A percentile compares a stretch with the other conserved stretches of the same genome.
Evolutionary conservation across 1,140 invertebrate genomes (phyloP).

Genomic region (Druon quercuslanigerum): DNA sequence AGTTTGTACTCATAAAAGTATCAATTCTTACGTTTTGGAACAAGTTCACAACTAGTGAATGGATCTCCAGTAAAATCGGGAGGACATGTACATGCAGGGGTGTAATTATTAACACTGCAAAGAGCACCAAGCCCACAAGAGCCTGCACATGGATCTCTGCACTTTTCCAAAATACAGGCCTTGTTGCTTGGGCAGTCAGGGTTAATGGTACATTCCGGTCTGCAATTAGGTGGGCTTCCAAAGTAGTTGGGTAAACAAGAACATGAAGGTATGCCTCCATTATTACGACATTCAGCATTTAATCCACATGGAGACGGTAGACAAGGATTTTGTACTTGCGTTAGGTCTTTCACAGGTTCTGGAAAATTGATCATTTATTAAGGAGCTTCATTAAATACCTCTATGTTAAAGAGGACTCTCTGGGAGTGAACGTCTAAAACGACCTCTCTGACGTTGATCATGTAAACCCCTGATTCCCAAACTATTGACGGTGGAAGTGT

Average conservation of each 20-base stretch:
- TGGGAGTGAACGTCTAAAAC: no score
- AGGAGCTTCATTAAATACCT: no score
- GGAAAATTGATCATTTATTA: slow-evolving; percentile 4
- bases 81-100: slow-evolving; percentile 79
- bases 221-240: slow-evolving; percentile 76
- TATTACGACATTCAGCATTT: slow-evolving; percentile 75
- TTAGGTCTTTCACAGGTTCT: slow-evolving; percentile 10
- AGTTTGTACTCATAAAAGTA: slow-evolving; percentile 35
- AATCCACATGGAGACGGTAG: slow-evolving; percentile 76
- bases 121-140: slow-evolving; percentile 80
- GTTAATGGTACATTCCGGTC: slow-evolving; percentile 69
- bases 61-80: slow-evolving; percentile 82
- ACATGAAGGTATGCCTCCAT: slow-evolving; percentile 77
- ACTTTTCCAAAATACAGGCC: slow-evolving; percentile 79
- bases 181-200: slow-evolving; percentile 65
- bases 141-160: slow-evolving; percentile 82
- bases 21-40: slow-evolving; percentile 66
- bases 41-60: slow-evolving; percentile 78
- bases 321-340: slow-evolving; percentile 62
- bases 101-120: slow-evolving; percentile 80
- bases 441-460: no score
- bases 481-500: no score
- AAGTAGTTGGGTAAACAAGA: slow-evolving; percentile 77
- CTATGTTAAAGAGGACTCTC: no score
- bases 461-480: no score